Evolutionary conservation across 2,113 vertebrate genomes (phyloP).

Genomic region (Bubo scandiacus): DNA sequence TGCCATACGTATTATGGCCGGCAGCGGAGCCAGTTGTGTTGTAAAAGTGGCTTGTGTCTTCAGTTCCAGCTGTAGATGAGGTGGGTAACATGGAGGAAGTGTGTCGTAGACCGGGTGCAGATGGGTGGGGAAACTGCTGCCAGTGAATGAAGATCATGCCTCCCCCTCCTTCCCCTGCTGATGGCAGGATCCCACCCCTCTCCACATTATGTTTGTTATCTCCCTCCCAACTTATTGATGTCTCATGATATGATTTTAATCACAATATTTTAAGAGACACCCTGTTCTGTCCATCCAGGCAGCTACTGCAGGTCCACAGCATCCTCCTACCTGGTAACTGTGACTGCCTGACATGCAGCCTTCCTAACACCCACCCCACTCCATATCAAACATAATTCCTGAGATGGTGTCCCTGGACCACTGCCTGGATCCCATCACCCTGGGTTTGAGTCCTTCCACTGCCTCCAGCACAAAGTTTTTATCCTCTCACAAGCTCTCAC

Average conservation of each 20-base stretch:
- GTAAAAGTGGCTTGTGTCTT: background rate
- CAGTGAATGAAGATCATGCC: background rate
- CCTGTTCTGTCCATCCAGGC: background rate
- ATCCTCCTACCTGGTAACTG: background rate
- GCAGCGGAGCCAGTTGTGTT: background rate
- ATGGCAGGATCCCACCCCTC: background rate
- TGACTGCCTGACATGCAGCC: background rate
- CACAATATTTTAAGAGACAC: background rate
- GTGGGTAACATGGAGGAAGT: background rate
- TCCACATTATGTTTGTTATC: background rate
- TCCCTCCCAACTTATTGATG: background rate
- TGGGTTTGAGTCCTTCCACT: background rate
- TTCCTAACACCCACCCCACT: background rate
- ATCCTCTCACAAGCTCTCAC: background rate
- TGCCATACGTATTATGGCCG: background rate
- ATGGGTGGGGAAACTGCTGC: background rate
- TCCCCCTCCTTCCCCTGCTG: background rate
- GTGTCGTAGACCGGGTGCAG: background rate
- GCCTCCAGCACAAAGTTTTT: background rate
- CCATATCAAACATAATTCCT: background rate
- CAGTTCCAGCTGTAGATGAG: background rate
- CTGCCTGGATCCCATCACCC: background rate
- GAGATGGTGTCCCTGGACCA: background rate
- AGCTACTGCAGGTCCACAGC: background rate
- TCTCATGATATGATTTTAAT: background rate